phyloP scores from a whole-genome alignment of 2,888 invertebrate species.

The Apodemia zela region DNA sequence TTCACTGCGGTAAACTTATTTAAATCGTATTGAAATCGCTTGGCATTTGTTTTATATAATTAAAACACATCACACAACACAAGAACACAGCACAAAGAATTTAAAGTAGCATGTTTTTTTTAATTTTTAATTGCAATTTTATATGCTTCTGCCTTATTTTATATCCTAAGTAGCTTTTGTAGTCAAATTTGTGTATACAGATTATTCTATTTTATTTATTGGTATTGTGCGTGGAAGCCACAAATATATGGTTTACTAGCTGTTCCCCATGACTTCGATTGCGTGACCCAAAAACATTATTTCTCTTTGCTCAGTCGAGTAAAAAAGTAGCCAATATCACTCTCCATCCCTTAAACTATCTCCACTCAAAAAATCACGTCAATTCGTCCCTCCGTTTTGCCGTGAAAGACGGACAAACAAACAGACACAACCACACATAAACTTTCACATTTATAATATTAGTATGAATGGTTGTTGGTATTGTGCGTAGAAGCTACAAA shows the following conservation, averaged over 20 bases:
- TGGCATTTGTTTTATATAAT: background rate
- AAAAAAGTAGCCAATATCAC: too few species aligned
- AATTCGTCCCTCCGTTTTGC: too few species aligned
- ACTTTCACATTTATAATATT: too few species aligned
- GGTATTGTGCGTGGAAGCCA: background rate
- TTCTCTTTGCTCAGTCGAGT: too few species aligned
- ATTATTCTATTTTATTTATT: background rate
- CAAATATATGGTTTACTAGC: background rate
- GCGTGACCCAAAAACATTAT: too few species aligned
- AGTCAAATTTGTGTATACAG: background rate
- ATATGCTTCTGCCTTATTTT: slow-evolving; percentile 11
- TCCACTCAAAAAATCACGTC: too few species aligned
- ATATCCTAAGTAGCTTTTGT: slow-evolving; percentile 1
- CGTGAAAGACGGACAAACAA: too few species aligned
- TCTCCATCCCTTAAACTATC: too few species aligned
- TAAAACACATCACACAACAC: background rate
- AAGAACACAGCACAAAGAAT: slow-evolving; percentile 5
- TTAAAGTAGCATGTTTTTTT: slow-evolving; percentile 5
- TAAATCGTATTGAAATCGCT: background rate
- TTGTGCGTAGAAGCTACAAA: too few species aligned
- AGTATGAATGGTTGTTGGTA: too few species aligned
- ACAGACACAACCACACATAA: too few species aligned
- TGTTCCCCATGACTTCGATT: too few species aligned
- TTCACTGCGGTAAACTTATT: background rate
- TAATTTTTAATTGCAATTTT: slow-evolving; percentile 14